Base-by-base conservation (phyloP, 2,797 vertebrate species). In the Yasuhikotakia modesta region DNA sequence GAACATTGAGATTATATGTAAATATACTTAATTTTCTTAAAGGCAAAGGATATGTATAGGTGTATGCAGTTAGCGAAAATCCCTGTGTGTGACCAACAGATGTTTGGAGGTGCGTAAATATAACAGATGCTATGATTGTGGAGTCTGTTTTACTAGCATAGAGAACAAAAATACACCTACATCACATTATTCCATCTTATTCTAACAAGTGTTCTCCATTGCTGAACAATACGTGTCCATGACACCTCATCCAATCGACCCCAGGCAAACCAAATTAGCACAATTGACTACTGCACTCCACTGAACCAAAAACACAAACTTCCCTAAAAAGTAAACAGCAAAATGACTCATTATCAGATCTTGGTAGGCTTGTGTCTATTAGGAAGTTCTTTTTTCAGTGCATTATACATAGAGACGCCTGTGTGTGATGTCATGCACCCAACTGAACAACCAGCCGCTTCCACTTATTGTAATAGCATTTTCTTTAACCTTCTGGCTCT, bases 391-490 rank as follows among this genome's bases (percentile, higher is more conserved):
- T 80, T 74, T 80, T 84, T 71, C 58, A 70, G 68, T 73, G 71
- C 73, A 81, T 85, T 81, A 82, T n/a, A 17, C 69, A 61, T 68
- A 52, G 69, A 76, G 64, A 30, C 22, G 73, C 21, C 32, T 53
- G 57, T 10, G 30, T 45, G 72, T 67, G 55, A 52, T 64, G 69
- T 61, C 52, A 70, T 71, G 63, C n/a, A 22, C n/a, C 22, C 11
- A 74, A 22, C 52, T 30, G 32, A 32, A 19, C 48, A 21, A 76
- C 73, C 69, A 19, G 50, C 30, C 4, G 64, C 32, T 5, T 67
- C 48, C 80, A 83, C 76, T 82, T 58, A 76, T 58, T 81, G 35
- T 76, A 80, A 83, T 76, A 67, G 35, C 39, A 78, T 82, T 82
- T 65, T 58, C 55, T 74, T 79, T 50, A n/a, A 66, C 71, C 43